These are phyloP conservation scores for Xestia c-nigrum DNA, from an alignment of 2,888 invertebrate species.

Conservation along the genomic window DNA sequence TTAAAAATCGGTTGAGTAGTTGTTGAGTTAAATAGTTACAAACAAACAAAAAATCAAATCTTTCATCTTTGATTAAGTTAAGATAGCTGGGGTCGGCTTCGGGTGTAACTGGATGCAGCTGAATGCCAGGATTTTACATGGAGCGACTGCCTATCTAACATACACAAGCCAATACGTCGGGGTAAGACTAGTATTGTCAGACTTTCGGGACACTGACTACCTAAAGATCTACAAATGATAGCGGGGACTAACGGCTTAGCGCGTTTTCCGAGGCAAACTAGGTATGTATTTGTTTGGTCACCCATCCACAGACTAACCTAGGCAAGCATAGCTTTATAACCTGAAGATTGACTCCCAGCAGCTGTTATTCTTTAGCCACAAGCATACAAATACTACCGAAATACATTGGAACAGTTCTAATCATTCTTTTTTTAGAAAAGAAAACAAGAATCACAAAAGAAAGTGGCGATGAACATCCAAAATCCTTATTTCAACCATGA, in stretches of 20 bases:
- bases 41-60: too few species aligned
- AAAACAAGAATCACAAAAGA: background rate
- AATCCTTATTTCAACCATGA: constrained; percentile 20
- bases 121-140: background rate
- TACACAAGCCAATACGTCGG: too few species aligned
- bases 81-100: background rate
- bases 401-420: too few species aligned
- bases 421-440: background rate
- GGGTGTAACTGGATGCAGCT: background rate
- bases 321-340: background rate
- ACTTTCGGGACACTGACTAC: too few species aligned
- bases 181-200: too few species aligned
- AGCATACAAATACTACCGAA: too few species aligned
- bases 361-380: background rate
- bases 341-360: background rate
- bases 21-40: too few species aligned
- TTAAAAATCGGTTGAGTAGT: too few species aligned
- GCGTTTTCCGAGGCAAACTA: too few species aligned
- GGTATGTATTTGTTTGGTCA: too few species aligned
- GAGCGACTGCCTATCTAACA: background rate
- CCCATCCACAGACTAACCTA: too few species aligned
- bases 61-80: too few species aligned
- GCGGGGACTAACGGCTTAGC: background rate
- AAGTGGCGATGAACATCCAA: constrained; percentile 8
- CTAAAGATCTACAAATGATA: background rate